Percentiles rank a stretch among this genome's conserved stretches.
Evolutionary conservation across 2,797 vertebrate genomes (phyloP).

Genomic region (Takifugu rubripes): DNA sequence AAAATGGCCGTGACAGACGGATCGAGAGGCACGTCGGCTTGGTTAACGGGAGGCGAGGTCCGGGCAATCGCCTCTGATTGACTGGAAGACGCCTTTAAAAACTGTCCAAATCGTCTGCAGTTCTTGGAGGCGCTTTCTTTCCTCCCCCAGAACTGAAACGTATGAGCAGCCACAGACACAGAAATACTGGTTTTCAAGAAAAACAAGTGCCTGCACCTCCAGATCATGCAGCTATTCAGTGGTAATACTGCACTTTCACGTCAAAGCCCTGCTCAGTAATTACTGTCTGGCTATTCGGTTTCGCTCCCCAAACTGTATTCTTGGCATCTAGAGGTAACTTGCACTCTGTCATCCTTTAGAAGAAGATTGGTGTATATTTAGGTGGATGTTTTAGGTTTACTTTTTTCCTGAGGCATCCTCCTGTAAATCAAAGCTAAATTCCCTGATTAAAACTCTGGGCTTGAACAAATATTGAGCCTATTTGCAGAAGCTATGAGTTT

Average conservation of each 20-base stretch:
- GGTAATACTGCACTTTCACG: too few species aligned
- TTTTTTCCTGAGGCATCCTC: neutral
- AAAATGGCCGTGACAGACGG: slow-evolving; percentile 43
- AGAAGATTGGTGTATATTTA: slow-evolving; percentile 1
- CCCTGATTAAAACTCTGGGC: slow-evolving; percentile 10
- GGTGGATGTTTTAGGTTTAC: neutral
- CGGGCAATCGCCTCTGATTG: slow-evolving; percentile 51
- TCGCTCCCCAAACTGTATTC: slow-evolving; percentile 9
- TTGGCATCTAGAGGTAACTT: neutral
- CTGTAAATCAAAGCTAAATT: slow-evolving; percentile 6
- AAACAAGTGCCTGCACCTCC: slow-evolving; percentile 15
- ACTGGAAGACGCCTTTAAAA: slow-evolving; percentile 51
- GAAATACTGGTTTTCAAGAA: slow-evolving; percentile 30
- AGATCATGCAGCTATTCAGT: slow-evolving; percentile 10
- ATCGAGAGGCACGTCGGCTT: slow-evolving; percentile 45
- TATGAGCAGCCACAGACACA: slow-evolving; percentile 24
- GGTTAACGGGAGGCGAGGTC: slow-evolving; percentile 29
- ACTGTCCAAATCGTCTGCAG: slow-evolving; percentile 46
- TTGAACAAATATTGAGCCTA: slow-evolving; percentile 13
- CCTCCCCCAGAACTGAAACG: slow-evolving; percentile 27
- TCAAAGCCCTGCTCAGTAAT: too few species aligned
- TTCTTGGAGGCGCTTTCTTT: slow-evolving; percentile 44
- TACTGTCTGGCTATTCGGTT: slow-evolving; percentile 1
- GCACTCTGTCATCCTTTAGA: neutral
- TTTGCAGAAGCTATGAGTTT: slow-evolving; percentile 8